Evolutionary conservation across 2,888 invertebrate genomes (phyloP).

Genomic region (Aphodius granarius): DNA sequence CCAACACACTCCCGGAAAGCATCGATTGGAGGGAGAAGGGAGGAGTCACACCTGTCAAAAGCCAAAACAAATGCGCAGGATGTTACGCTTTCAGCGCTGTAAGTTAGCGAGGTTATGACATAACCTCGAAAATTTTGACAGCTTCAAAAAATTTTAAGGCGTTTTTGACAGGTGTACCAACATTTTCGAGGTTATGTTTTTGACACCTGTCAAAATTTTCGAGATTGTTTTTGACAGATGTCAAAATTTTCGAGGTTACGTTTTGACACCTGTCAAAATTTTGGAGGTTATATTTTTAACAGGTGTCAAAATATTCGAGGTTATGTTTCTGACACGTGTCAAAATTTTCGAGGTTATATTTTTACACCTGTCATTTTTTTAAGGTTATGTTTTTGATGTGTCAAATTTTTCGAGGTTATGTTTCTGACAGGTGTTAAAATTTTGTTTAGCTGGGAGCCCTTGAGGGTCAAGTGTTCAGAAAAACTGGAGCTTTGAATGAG

Average conservation of each 20-base stretch:
- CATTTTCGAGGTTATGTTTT: no score
- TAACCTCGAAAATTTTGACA: neutral
- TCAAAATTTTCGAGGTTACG: no score
- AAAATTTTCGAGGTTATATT: no score
- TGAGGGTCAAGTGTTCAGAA: slow-evolving; percentile 58
- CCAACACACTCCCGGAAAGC: slow-evolving; percentile 43
- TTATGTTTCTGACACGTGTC: no score
- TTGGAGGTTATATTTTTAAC: neutral
- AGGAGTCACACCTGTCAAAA: slow-evolving; percentile 48
- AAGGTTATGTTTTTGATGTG: slow-evolving; percentile 18
- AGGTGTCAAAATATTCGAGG: no score
- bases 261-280: neutral
- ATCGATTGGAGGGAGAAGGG: slow-evolving; percentile 51
- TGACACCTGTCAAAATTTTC: no score
- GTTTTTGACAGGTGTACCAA: no score
- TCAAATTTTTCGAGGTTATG: neutral
- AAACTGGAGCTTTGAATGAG: slow-evolving; percentile 54
- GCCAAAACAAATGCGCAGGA: slow-evolving; percentile 48
- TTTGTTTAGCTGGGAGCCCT: slow-evolving; percentile 58
- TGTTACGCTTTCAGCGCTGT: slow-evolving; percentile 54
- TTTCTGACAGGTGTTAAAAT: no score
- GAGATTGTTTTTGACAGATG: no score
- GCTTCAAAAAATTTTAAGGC: neutral
- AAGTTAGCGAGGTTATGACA: slow-evolving; percentile 32
- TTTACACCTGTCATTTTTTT: no score